Evolutionary conservation across 2,113 vertebrate species (phyloP), one percentile per base, ranked within the genome.

Genomic region (Hiodon alosoides): DNA sequence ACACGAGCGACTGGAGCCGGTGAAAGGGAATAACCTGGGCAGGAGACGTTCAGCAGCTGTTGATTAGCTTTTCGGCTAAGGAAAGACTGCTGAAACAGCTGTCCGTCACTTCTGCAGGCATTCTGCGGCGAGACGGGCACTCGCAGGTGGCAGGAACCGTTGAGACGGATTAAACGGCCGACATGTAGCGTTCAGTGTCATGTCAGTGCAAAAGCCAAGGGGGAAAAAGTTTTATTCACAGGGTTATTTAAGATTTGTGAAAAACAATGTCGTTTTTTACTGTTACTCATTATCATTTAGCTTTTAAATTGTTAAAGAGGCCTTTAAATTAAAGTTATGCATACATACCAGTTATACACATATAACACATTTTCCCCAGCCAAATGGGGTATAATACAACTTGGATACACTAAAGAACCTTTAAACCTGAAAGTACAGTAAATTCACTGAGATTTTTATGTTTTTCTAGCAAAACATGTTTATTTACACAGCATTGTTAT

Each of bases 11-110:
- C 48, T 62, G 66, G 66, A 52, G 7, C 10, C n/a, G 10, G 64
- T 54, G 47, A 52, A 65, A 14, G 60, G 54, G 57, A 62, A 61
- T 62, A 59, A 62, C 71, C 48, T 13, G 51, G 13, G 53, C 13
- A 66, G 78, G 66, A 10, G 17, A 68, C 73, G 46, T 59, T 67
- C 6, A 46, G 50, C 78, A 80, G 80, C 72, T 77, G 79, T 77
- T 81, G 79, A 82, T 86, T 80, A 84, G 77, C 54, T 3, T 5
- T 76, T 76, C 76, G 62, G 77, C 78, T 79, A 78, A 79, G 73
- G 81, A 48, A 74, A 76, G 50, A n/a, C 77, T 57, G 48, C 72
- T 62, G 71, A 60, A 69, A 73, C 67, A 82, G 59, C 17, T 66
- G 48, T 81, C 81, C 60, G 67, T 71, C 60, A 58, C 48, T 14